Evolutionary conservation across 2,797 vertebrate genomes (phyloP).

Genomic region (Lutjanus campechanus): DNA sequence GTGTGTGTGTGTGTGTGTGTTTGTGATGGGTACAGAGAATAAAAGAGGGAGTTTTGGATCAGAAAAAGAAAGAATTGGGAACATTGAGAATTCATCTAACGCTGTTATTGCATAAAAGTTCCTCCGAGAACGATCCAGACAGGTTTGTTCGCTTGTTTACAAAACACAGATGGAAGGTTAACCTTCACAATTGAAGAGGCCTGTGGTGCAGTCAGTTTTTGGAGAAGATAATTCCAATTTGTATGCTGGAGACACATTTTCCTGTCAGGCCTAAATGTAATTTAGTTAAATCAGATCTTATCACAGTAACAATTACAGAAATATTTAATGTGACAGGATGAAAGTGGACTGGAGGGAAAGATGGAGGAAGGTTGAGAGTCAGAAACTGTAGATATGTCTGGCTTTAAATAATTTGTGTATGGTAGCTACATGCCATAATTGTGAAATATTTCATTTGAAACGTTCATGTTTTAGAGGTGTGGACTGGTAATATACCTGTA

Average conservation of each 20-base stretch:
- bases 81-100: neutral
- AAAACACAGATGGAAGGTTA: conserved; percentile 34
- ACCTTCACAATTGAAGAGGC: neutral
- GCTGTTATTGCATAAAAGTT: neutral
- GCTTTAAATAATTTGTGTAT: conserved; percentile 5
- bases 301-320: conserved; percentile 47
- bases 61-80: neutral
- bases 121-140: conserved; percentile 8
- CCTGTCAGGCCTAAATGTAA: conserved; percentile 35
- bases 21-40: neutral
- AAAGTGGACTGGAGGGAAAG: conserved; percentile 2
- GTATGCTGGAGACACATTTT: conserved; percentile 34
- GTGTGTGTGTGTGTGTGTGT: conserved; percentile 11
- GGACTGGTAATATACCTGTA: too few relatives aligned
- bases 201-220: conserved; percentile 4
- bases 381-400: conserved; percentile 1
- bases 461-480: neutral
- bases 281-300: conserved; percentile 55
- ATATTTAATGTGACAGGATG: conserved; percentile 49
- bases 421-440: neutral
- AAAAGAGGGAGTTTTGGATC: neutral
- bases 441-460: neutral
- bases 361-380: conserved; percentile 3
- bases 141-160: conserved; percentile 10
- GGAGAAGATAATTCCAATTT: conserved; percentile 30